Evolutionary conservation across 2,113 vertebrate species (phyloP), one percentile per base, ranked within the genome.

Genomic region (Pangasianodon gigas): DNA sequence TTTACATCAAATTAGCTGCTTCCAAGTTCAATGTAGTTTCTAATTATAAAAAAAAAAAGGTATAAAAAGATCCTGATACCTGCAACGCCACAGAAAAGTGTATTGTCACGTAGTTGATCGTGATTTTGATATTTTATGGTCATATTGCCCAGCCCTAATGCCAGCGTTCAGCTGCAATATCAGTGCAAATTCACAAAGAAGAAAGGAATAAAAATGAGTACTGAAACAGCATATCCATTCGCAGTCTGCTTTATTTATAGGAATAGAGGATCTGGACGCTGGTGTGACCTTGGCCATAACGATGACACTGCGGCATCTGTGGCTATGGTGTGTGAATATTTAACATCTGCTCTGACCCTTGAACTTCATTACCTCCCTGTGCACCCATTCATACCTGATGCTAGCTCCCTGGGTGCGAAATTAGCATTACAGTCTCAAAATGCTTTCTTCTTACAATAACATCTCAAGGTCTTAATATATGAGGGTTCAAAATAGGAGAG

Each of bases 301-400:
- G 6, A 48, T 86, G 89, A 86, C 56, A 60, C 60, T 0, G 24
- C 6, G 84, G 74, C 84, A 89, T 62, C 89, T 86, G 84, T 51
- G n/a, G 46, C 48, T 11, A 65, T 10, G 5, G 24, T 54, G 26
- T 54, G 60, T 86, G 84, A 89, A 89, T 81, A 84, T 69, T 62
- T 69, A 67, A 89, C 46, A 11, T 32, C 8, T 79, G 16, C 46
- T 67, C n/a, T 51, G 29, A 75, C 81, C 65, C 69, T 41, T 1
- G 29, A 67, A 52, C 29, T 52, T 85, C 60, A 3, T 46, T 69
- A 1, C 46, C 32, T 29, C n/a, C 24, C 58, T 89, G 6, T 1
- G 26, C 29, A 13, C 44, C 5, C 41, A 32, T 48, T 86, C 32
- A 26, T 19, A 88, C 75, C 48, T 29, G 74, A 26, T 41, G 48